Base-by-base conservation (phyloP, 2,113 vertebrate genomes). In the Hiodon alosoides region DNA sequence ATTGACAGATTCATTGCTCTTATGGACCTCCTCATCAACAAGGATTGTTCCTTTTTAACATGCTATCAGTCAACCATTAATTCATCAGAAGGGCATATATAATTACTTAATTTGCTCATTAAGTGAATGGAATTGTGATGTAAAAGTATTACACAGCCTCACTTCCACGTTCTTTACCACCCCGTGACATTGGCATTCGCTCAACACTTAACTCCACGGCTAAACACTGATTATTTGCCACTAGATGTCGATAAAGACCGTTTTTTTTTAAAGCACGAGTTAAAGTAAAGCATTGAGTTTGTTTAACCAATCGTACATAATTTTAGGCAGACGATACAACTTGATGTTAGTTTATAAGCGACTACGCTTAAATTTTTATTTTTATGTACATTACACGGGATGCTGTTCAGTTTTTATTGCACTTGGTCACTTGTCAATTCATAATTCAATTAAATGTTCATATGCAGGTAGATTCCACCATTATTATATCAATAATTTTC, bases 221-320 rank as follows among this genome's bases (percentile, higher is more conserved):
- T 83, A 76, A 76, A 78, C 60, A 75, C 69, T 71, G 84, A 90
- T 91, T 93, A 90, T 90, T 83, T 94, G 80, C 86, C 94, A 83
- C 90, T 85, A 94, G 95, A 90, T 94, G 95, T 92, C 87, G 85
- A 85, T 88, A 81, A 77, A 89, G 89, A 87, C 86, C 87, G 82
- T 2, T 51, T 14, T 11, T 59, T 3, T 59, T 59, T 9, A 73
- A 64, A 16, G 7, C 17, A 64, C 58, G 71, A 70, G 31, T 31
- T 76, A 83, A 81, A 73, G 80, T 70, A 81, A 69, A 81, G 53
- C 60, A 79, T 77, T 77, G 82, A 6, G n/a, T 11, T 62, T 16
- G 8, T 14, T 69, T 11, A 7, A 7, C n/a, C 13, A 4, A 58
- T 48, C n/a, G 60, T 58, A 58, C 48, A 61, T 31, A 69, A 48